Percentiles rank a stretch among this genome's conserved stretches.
Evolutionary conservation across 2,797 vertebrate species (phyloP).

Genomic region (Rhodeus uyekii): DNA sequence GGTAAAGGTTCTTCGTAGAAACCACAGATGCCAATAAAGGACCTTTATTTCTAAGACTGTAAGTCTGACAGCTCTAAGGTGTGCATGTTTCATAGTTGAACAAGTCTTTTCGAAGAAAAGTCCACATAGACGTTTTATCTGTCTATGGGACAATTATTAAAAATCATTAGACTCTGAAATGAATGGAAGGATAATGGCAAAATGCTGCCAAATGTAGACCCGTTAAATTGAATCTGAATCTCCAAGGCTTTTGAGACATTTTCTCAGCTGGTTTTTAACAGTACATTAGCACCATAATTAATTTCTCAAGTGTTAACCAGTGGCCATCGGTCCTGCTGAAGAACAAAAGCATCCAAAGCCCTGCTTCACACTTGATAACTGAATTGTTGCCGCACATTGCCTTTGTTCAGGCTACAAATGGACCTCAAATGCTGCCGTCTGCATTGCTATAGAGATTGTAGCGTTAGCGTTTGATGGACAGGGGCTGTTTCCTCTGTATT

Average conservation of each 20-base stretch:
- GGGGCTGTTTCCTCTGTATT: conserved; percentile 41
- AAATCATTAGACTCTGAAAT: not conserved
- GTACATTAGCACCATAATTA: conserved; percentile 13
- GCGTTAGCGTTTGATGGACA: conserved; percentile 31
- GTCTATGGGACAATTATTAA: not conserved
- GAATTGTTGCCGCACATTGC: not conserved
- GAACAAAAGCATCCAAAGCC: conserved; percentile 7
- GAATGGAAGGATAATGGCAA: not conserved
- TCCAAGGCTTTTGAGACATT: conserved; percentile 7
- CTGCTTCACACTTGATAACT: conserved; percentile 14
- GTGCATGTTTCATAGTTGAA: not conserved
- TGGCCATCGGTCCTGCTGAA: not conserved
- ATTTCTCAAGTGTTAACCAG: conserved; percentile 15
- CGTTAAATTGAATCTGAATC: not conserved
- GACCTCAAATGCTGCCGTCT: conserved; percentile 20
- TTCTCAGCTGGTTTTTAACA: not conserved
- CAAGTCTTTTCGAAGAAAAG: not conserved
- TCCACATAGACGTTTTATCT: not conserved
- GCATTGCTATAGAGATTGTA: conserved; percentile 19
- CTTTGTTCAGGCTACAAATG: conserved; percentile 22
- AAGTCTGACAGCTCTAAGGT: not conserved
- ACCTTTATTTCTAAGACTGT: not conserved
- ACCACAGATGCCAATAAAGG: not conserved
- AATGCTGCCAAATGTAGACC: not conserved
- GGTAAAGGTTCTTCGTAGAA: not conserved